phyloP scores from a whole-genome alignment of 1,140 invertebrate genomes.

The Diachasma alloeum region DNA sequence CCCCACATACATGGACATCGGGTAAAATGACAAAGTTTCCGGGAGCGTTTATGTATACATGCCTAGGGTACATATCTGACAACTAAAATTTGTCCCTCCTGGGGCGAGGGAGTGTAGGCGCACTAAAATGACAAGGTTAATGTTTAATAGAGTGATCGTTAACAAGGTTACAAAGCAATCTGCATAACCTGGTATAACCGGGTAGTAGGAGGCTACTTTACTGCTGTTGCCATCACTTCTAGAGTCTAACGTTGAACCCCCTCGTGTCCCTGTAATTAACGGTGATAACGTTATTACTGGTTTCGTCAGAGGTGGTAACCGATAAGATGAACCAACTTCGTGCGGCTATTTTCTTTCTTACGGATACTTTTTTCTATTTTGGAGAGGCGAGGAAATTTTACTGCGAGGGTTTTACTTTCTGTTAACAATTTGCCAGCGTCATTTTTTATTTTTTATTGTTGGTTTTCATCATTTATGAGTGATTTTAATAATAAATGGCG shows the following conservation, averaged over 20 bases:
- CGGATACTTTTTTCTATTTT: not conserved
- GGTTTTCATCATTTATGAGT: too few relatives aligned
- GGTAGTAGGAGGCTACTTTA: constrained; percentile 46
- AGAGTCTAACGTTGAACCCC: constrained; percentile 35
- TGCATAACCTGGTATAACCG: constrained; percentile 55
- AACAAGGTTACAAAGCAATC: constrained; percentile 66
- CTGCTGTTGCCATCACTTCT: constrained; percentile 33
- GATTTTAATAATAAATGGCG: too few relatives aligned
- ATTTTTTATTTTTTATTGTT: too few relatives aligned
- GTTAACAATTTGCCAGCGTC: too few relatives aligned
- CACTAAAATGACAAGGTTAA: constrained; percentile 44
- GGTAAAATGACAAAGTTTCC: not conserved
- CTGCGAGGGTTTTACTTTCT: too few relatives aligned
- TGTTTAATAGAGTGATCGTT: constrained; percentile 62
- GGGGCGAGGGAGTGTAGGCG: not conserved
- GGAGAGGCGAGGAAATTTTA: too few relatives aligned
- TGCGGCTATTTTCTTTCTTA: not conserved
- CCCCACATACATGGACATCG: not conserved
- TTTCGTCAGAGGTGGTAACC: constrained; percentile 53
- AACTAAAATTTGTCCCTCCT: not conserved
- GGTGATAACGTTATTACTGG: constrained; percentile 57
- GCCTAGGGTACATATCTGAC: not conserved
- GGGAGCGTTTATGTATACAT: not conserved
- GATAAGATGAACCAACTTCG: constrained; percentile 41
- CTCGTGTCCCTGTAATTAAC: constrained; percentile 56